Percentiles rank a stretch among this genome's conserved stretches.
Evolutionary conservation across 2,113 vertebrate genomes (phyloP).

Genomic region (Neodon shergylaensis): DNA sequence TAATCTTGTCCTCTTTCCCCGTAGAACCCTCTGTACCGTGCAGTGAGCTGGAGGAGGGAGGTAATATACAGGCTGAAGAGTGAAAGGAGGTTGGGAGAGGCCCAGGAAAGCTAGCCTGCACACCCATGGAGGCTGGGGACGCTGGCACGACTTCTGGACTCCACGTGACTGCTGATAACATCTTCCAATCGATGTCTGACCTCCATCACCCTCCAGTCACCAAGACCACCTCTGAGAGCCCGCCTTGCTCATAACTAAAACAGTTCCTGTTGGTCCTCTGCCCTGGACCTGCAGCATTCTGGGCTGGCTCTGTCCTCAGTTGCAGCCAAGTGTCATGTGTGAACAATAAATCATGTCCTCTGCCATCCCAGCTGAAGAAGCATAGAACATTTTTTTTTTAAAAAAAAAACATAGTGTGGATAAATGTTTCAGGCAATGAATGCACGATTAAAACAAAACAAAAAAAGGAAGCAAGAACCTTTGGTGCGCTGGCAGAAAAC

Average conservation of each 20-base stretch:
- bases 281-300: background rate
- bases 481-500: background rate
- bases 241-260: background rate
- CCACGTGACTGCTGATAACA: background rate
- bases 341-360: background rate
- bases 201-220: background rate
- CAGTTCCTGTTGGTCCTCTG: background rate
- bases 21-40: background rate
- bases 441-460: background rate
- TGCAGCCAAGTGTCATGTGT: background rate
- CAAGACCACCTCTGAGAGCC: background rate
- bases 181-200: background rate
- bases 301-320: background rate
- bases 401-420: background rate
- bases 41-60: background rate
- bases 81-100: background rate
- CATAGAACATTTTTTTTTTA: background rate
- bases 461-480: background rate
- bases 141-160: background rate
- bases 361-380: background rate
- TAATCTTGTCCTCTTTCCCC: background rate
- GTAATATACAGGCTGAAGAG: too few species aligned
- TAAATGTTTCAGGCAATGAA: background rate
- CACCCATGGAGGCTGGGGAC: accelerated
- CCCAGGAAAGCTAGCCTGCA: background rate